Evolutionary conservation across 2,113 vertebrate genomes (phyloP).

Genomic region (Rana temporaria): DNA sequence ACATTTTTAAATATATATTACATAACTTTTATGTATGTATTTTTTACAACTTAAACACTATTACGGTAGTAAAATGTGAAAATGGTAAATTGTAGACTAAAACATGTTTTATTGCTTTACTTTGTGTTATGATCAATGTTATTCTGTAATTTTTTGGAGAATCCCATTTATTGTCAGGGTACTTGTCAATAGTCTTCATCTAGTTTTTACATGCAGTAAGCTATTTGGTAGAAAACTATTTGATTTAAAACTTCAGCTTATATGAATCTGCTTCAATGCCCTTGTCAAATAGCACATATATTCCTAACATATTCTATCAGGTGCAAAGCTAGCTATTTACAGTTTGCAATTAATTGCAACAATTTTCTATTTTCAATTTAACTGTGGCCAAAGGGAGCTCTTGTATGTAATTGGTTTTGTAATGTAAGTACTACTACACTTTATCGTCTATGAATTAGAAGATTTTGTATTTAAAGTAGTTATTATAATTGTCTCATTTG

Average conservation of each 20-base stretch:
- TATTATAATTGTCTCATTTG: conserved; percentile 35
- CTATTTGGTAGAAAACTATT: background rate
- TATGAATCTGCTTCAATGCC: background rate
- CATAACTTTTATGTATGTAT: too few species aligned
- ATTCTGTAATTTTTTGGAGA: background rate
- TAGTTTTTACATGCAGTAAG: background rate
- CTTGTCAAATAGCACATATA: background rate
- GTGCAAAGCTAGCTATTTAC: conserved; percentile 7
- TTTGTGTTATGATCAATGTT: background rate
- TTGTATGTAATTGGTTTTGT: conserved; percentile 34
- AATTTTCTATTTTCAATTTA: conserved; percentile 18
- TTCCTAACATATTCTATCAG: background rate
- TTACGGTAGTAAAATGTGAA: too few species aligned
- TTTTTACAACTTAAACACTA: too few species aligned
- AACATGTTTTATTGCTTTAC: background rate
- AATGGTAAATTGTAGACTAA: background rate
- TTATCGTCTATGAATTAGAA: conserved; percentile 5
- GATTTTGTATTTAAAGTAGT: conserved; percentile 26
- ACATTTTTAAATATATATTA: too few species aligned
- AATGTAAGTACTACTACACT: conserved; percentile 1
- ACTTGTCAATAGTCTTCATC: too few species aligned
- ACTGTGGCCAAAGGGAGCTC: conserved; percentile 14
- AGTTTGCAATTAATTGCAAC: conserved; percentile 15
- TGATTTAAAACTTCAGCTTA: background rate
- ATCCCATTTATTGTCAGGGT: too few species aligned